Evolutionary conservation across 1,140 invertebrate species (phyloP), one percentile per base, ranked within the genome.

Genomic region (Drosophila chauvacae): DNA sequence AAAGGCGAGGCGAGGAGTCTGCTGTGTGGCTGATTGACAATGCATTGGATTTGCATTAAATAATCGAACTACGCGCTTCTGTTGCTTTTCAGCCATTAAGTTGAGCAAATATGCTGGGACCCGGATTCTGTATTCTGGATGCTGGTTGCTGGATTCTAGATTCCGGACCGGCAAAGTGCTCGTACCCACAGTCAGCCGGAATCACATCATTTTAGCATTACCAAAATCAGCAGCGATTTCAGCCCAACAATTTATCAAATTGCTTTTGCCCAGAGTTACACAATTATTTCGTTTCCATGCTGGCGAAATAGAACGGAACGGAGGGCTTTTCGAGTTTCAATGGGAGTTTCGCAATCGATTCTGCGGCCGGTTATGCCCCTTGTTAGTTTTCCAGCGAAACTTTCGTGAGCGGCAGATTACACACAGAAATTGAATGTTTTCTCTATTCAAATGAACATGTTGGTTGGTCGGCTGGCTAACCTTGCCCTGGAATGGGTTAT

Each of bases 41-140:
- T 83, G 83, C 71, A 83, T 70, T 59, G 53, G 84, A 87, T 87
- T 87, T 87, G 73, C 85, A 87, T 88, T 84, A 77, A 87, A 87
- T 90, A 87, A 87, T 87, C 72, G 80, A 84, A 90, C 66, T 88
- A 80, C 55, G 50, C 62, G 68, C 45, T 51, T 57, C 59, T 81
- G 47, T 63, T 53, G 58, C 51, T 78, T 66, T 77, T 74, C 45
- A 65, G 62, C 80, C 66, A 88, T 87, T 88, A 88, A 77, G 69
- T 68, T 66, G 35, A 30, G 63, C 76, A 87, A 87, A 87, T 88
- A 80, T 63, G 44, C 55, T 53, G 13, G 55, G n/a, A 51, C 56
- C 50, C 23, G 59, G 18, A 53, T 53, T 20, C 30, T 14, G 59
- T 13, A 53, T 53, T 20, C 30, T 14, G n/a, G 20, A 1, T 14